Evolutionary conservation across 53 echinoderm and acorn worm genomes (phyloP), one percentile per base, ranked within the genome.

Genomic region (Luidia sarsii): DNA sequence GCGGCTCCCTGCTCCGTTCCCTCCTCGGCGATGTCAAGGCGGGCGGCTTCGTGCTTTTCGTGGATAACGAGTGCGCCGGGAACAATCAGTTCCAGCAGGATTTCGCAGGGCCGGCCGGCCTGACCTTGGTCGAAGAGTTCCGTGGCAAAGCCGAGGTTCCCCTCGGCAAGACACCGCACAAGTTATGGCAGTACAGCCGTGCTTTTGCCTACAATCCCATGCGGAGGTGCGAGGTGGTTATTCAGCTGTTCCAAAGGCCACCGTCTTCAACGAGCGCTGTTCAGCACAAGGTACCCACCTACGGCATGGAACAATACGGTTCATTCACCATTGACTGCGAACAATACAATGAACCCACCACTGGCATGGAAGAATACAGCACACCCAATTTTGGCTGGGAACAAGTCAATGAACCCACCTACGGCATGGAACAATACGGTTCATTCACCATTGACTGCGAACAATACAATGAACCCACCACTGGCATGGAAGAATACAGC

Each of bases 161-260:
- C 2, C 37, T 20, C 41, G 75, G 59, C 39, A 7, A 29, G 2
- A 41, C 57, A n/a, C 46, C 61, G 30, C 30, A 28, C 27, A 60
- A 43, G 15, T 45, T 75, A 7, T 45, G 59, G 9, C 39, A 46
- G 19, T 75, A 59, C 46, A 45, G 75, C 31, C 39, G 19, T 13
- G 29, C 41, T n/a, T 28, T 75, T 5, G 75, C 57, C 35, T 75
- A 59, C 45, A 75, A 46, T n/a, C 75, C 75, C 18, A 75, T 75
- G 75, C 75, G 75, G 7, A 75, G 30, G 32, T 75, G 75, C 30
- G 48, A 75, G 11, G 60, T 75, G 25, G 60, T 34, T 7, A 75
- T 75, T 33, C 60, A 57, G 60, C 16, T 75, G 31, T 75, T 75
- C n/a, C n/a, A n/a, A n/a, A n/a, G n/a, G n/a, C n/a, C n/a, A n/a